Evolutionary conservation across 2,113 vertebrate genomes (phyloP).

Genomic region (Pluvianellus socialis): DNA sequence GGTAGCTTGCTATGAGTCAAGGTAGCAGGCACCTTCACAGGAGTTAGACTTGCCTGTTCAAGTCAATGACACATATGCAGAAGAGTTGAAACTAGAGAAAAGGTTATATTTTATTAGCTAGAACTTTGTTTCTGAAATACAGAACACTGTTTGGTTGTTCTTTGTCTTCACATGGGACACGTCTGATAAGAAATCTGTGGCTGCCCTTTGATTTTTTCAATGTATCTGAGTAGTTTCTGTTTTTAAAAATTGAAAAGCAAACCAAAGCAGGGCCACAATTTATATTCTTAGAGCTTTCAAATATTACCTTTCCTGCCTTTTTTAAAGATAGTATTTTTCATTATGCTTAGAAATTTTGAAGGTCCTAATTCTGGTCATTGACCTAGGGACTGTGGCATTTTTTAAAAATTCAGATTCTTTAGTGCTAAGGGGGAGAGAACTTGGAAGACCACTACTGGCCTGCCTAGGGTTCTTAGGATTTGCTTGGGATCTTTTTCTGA

Average conservation of each 20-base stretch:
- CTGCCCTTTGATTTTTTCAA: conserved; percentile 7
- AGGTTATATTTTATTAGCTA: conserved; percentile 27
- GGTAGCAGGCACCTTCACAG: not conserved
- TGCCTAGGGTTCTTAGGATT: not conserved
- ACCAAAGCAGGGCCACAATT: not conserved
- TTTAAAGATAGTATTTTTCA: not conserved
- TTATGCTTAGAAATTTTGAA: not conserved
- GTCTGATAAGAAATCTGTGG: not conserved
- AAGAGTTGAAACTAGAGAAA: conserved; percentile 23
- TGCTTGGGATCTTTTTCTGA: not conserved
- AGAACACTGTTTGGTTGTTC: not conserved
- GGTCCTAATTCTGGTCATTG: not conserved
- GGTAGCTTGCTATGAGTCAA: not conserved
- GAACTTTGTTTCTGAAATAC: conserved; percentile 16
- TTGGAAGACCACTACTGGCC: not conserved
- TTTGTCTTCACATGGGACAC: not conserved
- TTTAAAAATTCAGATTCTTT: not conserved
- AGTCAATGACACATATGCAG: not conserved
- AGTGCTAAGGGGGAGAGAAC: not conserved
- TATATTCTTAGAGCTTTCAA: not conserved
- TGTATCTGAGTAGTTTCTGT: not conserved
- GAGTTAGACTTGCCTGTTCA: conserved; percentile 42
- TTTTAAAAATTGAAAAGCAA: not conserved
- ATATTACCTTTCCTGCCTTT: not conserved
- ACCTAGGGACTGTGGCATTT: not conserved